Conservation (phyloP, 1,140 invertebrate genomes). For the Yoshiicerus persimilis region DNA sequence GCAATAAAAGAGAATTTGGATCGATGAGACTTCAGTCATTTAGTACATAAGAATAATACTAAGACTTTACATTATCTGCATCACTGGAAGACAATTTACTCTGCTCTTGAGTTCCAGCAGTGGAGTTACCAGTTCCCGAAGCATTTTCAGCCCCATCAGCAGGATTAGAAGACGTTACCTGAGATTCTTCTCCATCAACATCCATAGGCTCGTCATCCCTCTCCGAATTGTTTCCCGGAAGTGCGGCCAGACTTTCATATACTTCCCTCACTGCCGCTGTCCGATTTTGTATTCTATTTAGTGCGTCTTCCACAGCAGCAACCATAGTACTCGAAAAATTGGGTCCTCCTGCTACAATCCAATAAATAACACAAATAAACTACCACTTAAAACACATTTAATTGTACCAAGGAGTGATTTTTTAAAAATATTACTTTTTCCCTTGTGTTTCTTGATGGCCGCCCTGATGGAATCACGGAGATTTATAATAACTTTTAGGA, state of each 20-base stretch:
- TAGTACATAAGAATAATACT: too few relatives aligned
- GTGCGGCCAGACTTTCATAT: not conserved
- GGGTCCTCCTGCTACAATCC: not conserved
- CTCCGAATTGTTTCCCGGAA: too few relatives aligned
- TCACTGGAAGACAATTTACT: not conserved
- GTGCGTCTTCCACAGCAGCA: not conserved
- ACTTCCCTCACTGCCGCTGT: not conserved
- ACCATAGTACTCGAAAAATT: conserved; percentile 18
- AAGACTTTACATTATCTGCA: not conserved
- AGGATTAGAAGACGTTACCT: not conserved
- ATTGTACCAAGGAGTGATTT: too few relatives aligned
- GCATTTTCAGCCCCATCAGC: not conserved
- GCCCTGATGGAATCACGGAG: conserved; percentile 73
- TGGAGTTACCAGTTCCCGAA: not conserved
- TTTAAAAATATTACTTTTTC: conserved; percentile 13
- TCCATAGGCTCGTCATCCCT: conserved; percentile 31
- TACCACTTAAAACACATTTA: too few relatives aligned
- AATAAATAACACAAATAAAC: too few relatives aligned
- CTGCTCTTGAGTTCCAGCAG: not conserved
- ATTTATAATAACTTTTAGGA: conserved; percentile 85
- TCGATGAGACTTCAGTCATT: too few relatives aligned
- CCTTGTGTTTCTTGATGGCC: conserved; percentile 57
- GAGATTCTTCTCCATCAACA: conserved; percentile 4
- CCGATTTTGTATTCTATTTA: too few relatives aligned
- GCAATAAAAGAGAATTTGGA: not conserved